Conservation (phyloP, 2,797 vertebrate species). For the Pseudochromis fuscus region DNA sequence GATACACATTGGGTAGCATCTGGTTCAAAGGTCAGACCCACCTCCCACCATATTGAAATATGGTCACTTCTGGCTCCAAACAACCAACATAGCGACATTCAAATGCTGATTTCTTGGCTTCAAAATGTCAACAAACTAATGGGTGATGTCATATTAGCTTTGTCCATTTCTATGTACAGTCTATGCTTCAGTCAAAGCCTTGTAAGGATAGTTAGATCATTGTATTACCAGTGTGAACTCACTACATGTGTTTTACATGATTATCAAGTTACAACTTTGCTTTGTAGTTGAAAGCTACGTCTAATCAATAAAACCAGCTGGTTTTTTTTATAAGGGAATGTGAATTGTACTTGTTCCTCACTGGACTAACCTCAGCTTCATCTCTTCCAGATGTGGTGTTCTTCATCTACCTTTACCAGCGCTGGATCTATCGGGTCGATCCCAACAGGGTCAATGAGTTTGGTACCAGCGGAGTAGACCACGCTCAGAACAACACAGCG, state of each 20-base stretch:
- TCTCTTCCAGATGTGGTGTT: conserved; percentile 90
- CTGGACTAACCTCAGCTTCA: neutral
- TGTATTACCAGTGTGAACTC: too few relatives aligned
- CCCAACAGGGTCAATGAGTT: conserved; percentile 93
- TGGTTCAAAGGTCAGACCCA: too few relatives aligned
- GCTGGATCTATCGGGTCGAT: conserved; percentile 97
- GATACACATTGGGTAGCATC: too few relatives aligned
- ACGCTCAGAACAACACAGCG: conserved; percentile 60
- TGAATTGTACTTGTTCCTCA: neutral
- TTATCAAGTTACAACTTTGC: neutral
- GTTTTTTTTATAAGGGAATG: neutral
- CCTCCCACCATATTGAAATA: too few relatives aligned
- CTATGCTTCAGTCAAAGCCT: too few relatives aligned
- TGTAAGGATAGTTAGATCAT: too few relatives aligned
- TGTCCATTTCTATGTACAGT: too few relatives aligned
- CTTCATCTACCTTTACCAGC: conserved; percentile 97
- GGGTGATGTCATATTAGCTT: too few relatives aligned
- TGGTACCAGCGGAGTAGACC: conserved; percentile 89
- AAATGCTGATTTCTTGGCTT: too few relatives aligned
- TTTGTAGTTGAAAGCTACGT: neutral
- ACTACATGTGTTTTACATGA: neutral
- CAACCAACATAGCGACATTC: too few relatives aligned
- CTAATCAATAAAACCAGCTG: neutral
- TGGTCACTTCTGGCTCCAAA: too few relatives aligned
- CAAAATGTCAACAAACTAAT: too few relatives aligned